Evolutionary conservation across 2,113 vertebrate species (phyloP).

Genomic region (Gopherus flavomarginatus): DNA sequence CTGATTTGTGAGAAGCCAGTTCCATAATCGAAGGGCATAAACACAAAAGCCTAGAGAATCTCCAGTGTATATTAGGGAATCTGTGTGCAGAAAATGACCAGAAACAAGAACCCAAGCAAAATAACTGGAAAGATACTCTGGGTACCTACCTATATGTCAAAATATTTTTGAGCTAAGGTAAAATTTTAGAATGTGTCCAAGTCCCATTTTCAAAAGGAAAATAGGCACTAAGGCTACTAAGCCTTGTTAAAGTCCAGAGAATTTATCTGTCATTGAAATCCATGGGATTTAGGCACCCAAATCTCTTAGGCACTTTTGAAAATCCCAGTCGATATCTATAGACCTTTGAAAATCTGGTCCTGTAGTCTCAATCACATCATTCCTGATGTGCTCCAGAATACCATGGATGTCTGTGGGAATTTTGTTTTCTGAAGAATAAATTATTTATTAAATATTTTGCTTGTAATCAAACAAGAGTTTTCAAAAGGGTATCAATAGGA

Average conservation of each 20-base stretch:
- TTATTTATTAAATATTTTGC: rapidly evolving
- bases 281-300: background rate
- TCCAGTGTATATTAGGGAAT: background rate
- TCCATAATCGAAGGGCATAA: background rate
- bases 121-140: background rate
- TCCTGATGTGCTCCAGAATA: background rate
- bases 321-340: background rate
- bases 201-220: background rate
- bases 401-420: background rate
- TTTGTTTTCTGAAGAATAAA: background rate
- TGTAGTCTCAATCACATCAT: rapidly evolving
- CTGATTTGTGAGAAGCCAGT: background rate
- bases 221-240: background rate
- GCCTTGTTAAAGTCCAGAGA: background rate
- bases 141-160: background rate
- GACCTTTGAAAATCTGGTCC: background rate
- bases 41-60: background rate
- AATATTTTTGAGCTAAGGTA: background rate
- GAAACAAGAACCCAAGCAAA: background rate
- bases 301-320: background rate
- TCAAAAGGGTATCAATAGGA: rapidly evolving
- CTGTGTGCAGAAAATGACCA: background rate
- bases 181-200: background rate
- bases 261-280: background rate
- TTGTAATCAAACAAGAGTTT: rapidly evolving